Conservation (phyloP, 2,113 vertebrate genomes). For the Mustela nigripes region DNA sequence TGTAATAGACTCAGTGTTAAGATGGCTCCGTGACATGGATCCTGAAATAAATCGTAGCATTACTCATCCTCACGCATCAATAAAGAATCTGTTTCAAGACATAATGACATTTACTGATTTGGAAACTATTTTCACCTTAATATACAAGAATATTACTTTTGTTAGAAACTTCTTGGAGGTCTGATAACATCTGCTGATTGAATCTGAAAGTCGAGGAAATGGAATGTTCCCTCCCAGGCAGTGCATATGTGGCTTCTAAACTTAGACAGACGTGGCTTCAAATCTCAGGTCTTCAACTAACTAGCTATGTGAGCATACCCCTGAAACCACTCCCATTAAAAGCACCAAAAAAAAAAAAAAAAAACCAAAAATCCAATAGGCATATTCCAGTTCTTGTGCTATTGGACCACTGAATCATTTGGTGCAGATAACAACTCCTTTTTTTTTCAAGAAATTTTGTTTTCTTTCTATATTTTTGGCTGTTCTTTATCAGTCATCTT, state of each 20-base stretch:
- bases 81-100: slow-evolving; percentile 65
- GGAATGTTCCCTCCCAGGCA: background rate
- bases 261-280: slow-evolving; percentile 23
- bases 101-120: slow-evolving; percentile 58
- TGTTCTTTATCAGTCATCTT: background rate
- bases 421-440: background rate
- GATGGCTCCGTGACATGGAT: background rate
- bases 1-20: background rate
- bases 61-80: slow-evolving; percentile 56
- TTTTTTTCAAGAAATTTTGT: background rate
- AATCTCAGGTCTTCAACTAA: background rate
- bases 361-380: background rate
- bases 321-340: slow-evolving; percentile 13
- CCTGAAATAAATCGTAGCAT: slow-evolving; percentile 41
- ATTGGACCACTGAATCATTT: background rate
- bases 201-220: slow-evolving; percentile 47
- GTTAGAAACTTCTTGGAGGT: slow-evolving; percentile 67
- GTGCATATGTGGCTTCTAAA: background rate
- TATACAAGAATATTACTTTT: slow-evolving; percentile 61
- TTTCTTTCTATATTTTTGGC: background rate
- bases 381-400: background rate
- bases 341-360: background rate
- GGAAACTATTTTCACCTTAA: slow-evolving; percentile 58
- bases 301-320: background rate
- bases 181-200: slow-evolving; percentile 47